Evolutionary conservation across 2,888 invertebrate species (phyloP).

Genomic region (Hedychridium roseum): DNA sequence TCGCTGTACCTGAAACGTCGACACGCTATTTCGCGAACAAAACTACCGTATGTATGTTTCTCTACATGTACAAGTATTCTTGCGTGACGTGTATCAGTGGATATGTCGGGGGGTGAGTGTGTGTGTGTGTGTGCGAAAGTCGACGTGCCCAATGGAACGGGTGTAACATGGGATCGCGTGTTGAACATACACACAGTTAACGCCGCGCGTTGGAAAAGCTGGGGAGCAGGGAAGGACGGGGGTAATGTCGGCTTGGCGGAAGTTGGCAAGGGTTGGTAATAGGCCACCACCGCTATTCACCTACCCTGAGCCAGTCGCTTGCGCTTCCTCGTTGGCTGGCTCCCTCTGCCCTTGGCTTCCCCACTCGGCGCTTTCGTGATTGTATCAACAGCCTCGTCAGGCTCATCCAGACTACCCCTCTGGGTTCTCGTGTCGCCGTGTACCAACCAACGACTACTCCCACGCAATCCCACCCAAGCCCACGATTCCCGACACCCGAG

Average conservation of each 20-base stretch:
- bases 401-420: slow-evolving; percentile 46
- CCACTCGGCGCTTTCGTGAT: slow-evolving; percentile 50
- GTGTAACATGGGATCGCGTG: slow-evolving; percentile 59
- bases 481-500: too few species aligned
- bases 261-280: slow-evolving; percentile 50
- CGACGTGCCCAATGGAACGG: slow-evolving; percentile 37
- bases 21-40: too few species aligned
- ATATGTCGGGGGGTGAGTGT: too few species aligned
- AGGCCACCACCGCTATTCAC: slow-evolving; percentile 39
- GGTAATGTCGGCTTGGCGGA: slow-evolving; percentile 43
- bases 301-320: too few species aligned
- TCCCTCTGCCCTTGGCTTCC: too few species aligned
- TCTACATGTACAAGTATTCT: too few species aligned
- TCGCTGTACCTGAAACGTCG: too few species aligned
- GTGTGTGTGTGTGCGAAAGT: neutral
- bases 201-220: slow-evolving; percentile 24
- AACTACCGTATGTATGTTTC: too few species aligned
- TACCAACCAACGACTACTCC: neutral
- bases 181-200: slow-evolving; percentile 59
- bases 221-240: slow-evolving; percentile 12
- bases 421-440: slow-evolving; percentile 17
- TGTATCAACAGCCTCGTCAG: slow-evolving; percentile 61
- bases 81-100: too few species aligned
- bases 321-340: too few species aligned
- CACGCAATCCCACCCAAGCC: neutral